phyloP scores from a whole-genome alignment of 2,888 invertebrate species.

The Cactoblastis cactorum region DNA sequence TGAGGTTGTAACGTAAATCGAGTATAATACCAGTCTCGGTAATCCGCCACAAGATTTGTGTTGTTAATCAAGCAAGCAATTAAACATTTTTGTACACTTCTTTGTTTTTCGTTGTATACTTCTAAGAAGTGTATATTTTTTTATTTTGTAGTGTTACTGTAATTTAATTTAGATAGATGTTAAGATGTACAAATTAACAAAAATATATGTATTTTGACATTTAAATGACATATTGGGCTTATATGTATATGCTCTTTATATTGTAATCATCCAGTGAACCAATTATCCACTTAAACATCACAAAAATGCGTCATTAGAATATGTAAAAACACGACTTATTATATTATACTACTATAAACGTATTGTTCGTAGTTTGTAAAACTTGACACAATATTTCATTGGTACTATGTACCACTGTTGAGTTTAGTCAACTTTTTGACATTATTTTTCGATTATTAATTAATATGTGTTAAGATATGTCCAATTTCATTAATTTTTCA shows the following conservation, averaged over 20 bases:
- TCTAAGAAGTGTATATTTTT: conserved; percentile 58
- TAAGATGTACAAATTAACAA: conserved; percentile 47
- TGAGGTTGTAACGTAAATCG: conserved; percentile 8
- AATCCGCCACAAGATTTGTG: conserved; percentile 16
- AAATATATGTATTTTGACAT: conserved; percentile 25
- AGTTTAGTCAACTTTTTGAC: conserved; percentile 5
- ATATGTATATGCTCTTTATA: background rate
- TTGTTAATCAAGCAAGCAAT: conserved; percentile 37
- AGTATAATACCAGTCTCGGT: conserved; percentile 23
- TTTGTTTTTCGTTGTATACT: conserved; percentile 37
- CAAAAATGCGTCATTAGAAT: background rate
- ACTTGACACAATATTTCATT: conserved; percentile 37
- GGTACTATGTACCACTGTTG: conserved; percentile 57
- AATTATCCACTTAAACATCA: conserved; percentile 11
- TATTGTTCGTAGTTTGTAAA: conserved; percentile 23
- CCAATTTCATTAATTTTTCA: conserved; percentile 11
- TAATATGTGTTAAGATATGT: conserved; percentile 10
- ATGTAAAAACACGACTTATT: background rate
- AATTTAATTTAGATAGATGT: conserved; percentile 31
- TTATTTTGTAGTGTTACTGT: conserved; percentile 33
- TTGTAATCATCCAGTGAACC: conserved; percentile 12
- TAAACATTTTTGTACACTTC: conserved; percentile 26
- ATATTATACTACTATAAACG: conserved; percentile 12
- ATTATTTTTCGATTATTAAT: conserved; percentile 3
- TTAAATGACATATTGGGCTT: conserved; percentile 4